These are phyloP conservation scores for Pogonomyrmex barbatus DNA, from an alignment of 1,140 invertebrate species.

Conservation along the genomic window DNA sequence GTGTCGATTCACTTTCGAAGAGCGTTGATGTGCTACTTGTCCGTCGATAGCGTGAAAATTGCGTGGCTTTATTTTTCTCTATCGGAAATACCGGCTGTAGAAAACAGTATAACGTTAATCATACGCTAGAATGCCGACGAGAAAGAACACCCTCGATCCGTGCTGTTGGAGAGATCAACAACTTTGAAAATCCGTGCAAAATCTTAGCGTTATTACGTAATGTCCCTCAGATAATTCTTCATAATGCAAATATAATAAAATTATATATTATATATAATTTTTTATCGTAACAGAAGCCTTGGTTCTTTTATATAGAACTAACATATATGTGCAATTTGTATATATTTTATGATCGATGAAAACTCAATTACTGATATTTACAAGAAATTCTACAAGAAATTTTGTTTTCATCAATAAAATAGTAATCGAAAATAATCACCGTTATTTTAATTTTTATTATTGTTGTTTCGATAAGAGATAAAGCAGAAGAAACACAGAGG, in stretches of 20 bases:
- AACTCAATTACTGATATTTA: not conserved
- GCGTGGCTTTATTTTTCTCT: conserved; percentile 37
- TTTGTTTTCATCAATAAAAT: not conserved
- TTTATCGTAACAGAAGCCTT: too few relatives aligned
- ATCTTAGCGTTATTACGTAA: not conserved
- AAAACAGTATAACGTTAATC: conserved; percentile 20
- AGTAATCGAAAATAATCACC: not conserved
- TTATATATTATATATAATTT: not conserved
- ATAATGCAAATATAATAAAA: not conserved
- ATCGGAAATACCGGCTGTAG: not conserved
- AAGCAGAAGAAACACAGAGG: not conserved
- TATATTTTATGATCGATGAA: not conserved
- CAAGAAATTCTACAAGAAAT: not conserved
- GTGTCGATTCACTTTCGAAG: not conserved
- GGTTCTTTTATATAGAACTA: not conserved
- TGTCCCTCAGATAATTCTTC: not conserved
- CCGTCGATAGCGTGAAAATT: conserved; percentile 54
- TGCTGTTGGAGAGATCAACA: conserved; percentile 24
- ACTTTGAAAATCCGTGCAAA: not conserved
- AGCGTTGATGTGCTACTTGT: conserved; percentile 49
- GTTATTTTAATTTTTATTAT: not conserved
- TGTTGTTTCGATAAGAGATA: not conserved
- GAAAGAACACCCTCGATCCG: conserved; percentile 5
- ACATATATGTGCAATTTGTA: too few relatives aligned
- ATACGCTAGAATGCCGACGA: not conserved